Percentiles rank a stretch among this genome's conserved stretches.
phyloP scores from a whole-genome alignment of 2,888 invertebrate species.

The Mesopsocus fuscifrons region DNA sequence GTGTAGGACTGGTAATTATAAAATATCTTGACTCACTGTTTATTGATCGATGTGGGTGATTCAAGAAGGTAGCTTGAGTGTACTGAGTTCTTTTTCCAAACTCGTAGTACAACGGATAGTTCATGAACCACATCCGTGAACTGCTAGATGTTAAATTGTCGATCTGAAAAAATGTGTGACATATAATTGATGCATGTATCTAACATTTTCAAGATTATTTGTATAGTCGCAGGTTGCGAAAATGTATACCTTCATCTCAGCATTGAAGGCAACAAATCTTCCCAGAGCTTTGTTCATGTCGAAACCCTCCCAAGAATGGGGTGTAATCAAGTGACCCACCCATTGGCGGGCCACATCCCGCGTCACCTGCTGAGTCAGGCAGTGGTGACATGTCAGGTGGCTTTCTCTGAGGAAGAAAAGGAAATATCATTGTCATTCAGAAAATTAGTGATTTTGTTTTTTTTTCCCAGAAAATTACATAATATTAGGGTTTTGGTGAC shows the following conservation, averaged over 20 bases:
- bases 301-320: conserved; percentile 32
- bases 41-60: conserved; percentile 1
- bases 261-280: conserved; percentile 52
- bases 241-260: conserved; percentile 54
- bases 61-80: not conserved
- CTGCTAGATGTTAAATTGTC: not conserved
- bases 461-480: no score
- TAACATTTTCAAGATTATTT: not conserved
- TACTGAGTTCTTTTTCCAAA: not conserved
- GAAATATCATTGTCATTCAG: no score
- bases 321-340: conserved; percentile 55
- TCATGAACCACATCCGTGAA: conserved; percentile 3
- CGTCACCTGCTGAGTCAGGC: conserved; percentile 39
- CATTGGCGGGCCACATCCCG: conserved; percentile 64
- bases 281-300: conserved; percentile 58
- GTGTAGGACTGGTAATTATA: no score
- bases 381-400: conserved; percentile 31
- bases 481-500: no score
- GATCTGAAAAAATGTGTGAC: not conserved
- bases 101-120: conserved; percentile 8
- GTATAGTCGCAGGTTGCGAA: no score
- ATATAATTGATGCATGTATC: conserved; percentile 5
- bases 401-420: conserved; percentile 40
- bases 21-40: no score
- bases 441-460: no score